Percentiles rank a stretch among this genome's conserved stretches.
Conservation (phyloP, 2,113 vertebrate species). For the Hiodon tergisus region DNA sequence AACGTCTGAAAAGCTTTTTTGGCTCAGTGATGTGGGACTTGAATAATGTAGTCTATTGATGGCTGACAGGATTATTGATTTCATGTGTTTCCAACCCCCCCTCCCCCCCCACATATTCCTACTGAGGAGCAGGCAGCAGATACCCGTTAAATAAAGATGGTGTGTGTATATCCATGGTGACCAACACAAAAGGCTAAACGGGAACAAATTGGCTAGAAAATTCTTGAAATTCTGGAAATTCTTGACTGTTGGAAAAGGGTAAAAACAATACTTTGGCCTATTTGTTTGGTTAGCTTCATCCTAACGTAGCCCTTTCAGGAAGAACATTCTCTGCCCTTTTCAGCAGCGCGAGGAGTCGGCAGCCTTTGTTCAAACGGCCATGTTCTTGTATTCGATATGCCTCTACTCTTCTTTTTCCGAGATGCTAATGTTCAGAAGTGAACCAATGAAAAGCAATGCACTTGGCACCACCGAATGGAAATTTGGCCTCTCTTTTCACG, state of each 20-base stretch:
- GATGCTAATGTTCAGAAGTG: neutral
- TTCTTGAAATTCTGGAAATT: neutral
- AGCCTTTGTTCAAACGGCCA: neutral
- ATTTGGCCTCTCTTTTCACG: constrained; percentile 18
- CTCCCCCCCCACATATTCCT: neutral
- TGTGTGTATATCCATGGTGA: neutral
- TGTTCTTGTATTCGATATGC: neutral
- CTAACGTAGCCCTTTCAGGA: neutral
- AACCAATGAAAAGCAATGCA: neutral
- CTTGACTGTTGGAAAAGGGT: neutral
- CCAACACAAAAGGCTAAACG: neutral
- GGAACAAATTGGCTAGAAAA: neutral
- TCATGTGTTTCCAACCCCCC: neutral
- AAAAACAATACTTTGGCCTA: neutral
- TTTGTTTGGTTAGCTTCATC: neutral
- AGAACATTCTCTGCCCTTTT: neutral
- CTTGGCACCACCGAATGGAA: neutral
- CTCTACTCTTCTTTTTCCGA: neutral
- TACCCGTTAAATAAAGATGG: constrained; percentile 1
- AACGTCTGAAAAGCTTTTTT: neutral
- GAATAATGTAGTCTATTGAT: neutral
- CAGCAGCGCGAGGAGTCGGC: neutral
- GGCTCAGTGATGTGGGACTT: neutral
- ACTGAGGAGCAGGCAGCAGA: neutral
- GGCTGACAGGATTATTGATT: neutral